These are phyloP conservation scores for Balaenoptera acutorostrata DNA, from an alignment of 2,113 vertebrate species.

Conservation along the genomic window DNA sequence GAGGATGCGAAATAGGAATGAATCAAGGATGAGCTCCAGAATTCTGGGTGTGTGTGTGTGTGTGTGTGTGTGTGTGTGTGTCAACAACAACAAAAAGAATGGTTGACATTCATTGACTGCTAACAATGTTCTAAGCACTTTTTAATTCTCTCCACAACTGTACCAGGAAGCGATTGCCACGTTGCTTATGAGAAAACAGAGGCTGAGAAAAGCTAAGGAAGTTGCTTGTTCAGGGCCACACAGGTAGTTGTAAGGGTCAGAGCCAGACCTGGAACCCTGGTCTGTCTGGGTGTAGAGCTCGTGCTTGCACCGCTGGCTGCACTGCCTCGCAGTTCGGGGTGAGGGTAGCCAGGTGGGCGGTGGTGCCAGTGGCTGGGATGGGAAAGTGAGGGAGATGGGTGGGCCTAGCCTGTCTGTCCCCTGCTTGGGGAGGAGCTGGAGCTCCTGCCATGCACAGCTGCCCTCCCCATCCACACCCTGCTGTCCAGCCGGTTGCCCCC, in stretches of 20 bases:
- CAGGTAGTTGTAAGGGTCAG: not conserved
- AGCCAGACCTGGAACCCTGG: not conserved
- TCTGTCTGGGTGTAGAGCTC: fast-evolving
- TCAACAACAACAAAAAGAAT: not conserved
- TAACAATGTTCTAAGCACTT: not conserved
- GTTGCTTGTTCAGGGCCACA: not conserved
- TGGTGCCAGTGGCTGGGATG: fast-evolving
- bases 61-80: too few relatives aligned
- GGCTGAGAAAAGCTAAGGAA: not conserved
- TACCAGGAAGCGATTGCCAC: not conserved
- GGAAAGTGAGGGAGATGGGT: not conserved
- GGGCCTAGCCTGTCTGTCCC: not conserved
- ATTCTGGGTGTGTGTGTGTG: not conserved
- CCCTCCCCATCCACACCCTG: not conserved
- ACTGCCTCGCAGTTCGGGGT: fast-evolving
- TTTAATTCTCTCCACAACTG: not conserved
- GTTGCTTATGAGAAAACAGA: not conserved
- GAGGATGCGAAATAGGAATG: not conserved
- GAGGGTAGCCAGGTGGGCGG: fast-evolving
- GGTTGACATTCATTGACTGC: not conserved
- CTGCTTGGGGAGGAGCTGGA: not conserved
- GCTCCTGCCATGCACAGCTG: not conserved
- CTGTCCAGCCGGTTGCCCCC: not conserved
- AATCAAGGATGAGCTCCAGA: not conserved
- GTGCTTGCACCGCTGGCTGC: not conserved